phyloP scores from a whole-genome alignment of 2,797 vertebrate genomes.

The Nyctibius grandis region DNA sequence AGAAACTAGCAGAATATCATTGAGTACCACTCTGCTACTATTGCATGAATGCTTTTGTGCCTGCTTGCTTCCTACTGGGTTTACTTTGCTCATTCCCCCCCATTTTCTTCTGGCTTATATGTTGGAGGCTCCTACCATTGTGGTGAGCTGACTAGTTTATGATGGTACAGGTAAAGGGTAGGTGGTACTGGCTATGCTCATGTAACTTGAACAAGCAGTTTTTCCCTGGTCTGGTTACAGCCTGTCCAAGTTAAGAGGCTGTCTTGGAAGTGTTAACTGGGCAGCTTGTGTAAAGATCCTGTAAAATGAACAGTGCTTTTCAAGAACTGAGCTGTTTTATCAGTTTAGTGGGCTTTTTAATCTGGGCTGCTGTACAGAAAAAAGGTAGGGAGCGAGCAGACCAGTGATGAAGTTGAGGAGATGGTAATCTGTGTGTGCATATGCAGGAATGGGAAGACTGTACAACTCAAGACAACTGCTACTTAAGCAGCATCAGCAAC shows the following conservation, averaged over 20 bases:
- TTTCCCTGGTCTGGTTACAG: not conserved
- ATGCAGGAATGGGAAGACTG: not conserved
- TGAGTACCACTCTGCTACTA: not conserved
- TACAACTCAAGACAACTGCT: not conserved
- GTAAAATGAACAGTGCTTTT: not conserved
- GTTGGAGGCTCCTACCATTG: not conserved
- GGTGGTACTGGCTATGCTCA: fast-evolving
- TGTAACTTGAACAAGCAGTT: not conserved
- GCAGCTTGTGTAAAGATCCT: not conserved
- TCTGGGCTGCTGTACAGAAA: not conserved
- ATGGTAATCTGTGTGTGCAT: not conserved
- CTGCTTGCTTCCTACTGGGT: not conserved
- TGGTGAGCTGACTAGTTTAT: not conserved
- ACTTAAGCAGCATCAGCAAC: not conserved
- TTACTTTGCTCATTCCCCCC: not conserved
- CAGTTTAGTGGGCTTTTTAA: not conserved
- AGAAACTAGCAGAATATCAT: not conserved
- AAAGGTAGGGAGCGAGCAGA: not conserved
- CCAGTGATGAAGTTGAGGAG: not conserved
- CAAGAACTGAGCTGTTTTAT: not conserved
- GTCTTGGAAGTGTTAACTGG: not conserved
- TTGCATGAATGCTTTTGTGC: not conserved
- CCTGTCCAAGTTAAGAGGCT: not conserved
- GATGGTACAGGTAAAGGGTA: not conserved
- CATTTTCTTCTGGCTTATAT: not conserved